These are phyloP conservation scores for Cynopterus sphinx DNA, from an alignment of 2,797 vertebrate genomes.

Conservation along the genomic window DNA sequence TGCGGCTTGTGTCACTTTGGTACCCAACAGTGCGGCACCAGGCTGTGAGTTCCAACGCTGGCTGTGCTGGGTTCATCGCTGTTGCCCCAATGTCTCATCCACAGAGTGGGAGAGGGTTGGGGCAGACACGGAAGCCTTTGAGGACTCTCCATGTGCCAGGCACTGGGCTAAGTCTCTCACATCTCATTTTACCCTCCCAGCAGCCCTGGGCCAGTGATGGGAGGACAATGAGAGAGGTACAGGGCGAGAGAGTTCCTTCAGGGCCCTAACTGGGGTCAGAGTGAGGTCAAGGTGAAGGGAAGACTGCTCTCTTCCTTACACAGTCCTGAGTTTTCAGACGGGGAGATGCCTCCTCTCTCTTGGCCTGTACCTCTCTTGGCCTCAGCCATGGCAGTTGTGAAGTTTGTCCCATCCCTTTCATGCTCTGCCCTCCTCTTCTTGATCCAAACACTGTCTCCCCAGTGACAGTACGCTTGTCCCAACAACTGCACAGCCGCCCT, in stretches of 20 bases:
- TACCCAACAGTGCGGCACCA: accelerated
- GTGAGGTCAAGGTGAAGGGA: background rate
- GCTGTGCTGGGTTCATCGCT: background rate
- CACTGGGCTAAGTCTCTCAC: no score
- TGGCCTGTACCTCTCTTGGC: no score
- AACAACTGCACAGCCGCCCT: background rate
- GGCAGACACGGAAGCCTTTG: background rate
- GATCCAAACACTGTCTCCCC: background rate
- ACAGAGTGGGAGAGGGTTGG: background rate
- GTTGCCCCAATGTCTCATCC: background rate
- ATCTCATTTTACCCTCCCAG: background rate
- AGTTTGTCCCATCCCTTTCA: background rate
- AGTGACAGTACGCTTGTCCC: background rate
- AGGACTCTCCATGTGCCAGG: background rate
- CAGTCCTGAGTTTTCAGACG: background rate
- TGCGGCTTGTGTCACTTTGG: accelerated
- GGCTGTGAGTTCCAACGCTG: background rate
- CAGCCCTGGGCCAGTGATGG: accelerated
- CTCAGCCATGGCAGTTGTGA: background rate
- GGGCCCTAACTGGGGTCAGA: background rate
- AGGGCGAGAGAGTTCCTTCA: background rate
- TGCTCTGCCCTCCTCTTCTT: background rate
- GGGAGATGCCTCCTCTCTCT: background rate
- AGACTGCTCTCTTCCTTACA: background rate
- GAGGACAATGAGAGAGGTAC: background rate